Conservation (phyloP, 2,797 vertebrate genomes). For the Sandelia bainsii region DNA sequence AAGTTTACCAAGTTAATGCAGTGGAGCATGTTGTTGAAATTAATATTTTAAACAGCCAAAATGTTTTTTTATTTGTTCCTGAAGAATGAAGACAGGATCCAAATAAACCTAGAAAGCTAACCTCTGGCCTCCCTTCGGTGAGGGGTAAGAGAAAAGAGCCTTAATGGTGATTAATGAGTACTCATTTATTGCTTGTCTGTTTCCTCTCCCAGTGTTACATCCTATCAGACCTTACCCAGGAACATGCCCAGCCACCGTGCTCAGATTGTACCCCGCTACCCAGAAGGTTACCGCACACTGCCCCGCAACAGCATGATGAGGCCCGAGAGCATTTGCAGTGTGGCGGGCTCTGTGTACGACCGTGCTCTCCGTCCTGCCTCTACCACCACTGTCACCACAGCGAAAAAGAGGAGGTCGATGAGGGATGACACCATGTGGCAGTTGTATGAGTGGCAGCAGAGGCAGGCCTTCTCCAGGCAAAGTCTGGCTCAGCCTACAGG, state of each 20-base stretch:
- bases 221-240: constrained; percentile 94
- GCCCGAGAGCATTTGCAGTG: constrained; percentile 90
- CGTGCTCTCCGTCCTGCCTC: constrained; percentile 67
- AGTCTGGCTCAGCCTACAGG: constrained; percentile 74
- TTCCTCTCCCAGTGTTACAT: constrained; percentile 83
- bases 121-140: too few species aligned
- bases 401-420: constrained; percentile 91
- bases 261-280: constrained; percentile 88
- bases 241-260: constrained; percentile 96
- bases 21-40: too few species aligned
- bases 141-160: too few species aligned
- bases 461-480: constrained; percentile 91
- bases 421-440: constrained; percentile 99
- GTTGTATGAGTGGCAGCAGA: constrained; percentile 98
- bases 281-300: constrained; percentile 93
- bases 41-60: too few species aligned
- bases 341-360: constrained; percentile 81
- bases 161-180: neutral
- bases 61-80: too few species aligned
- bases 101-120: too few species aligned
- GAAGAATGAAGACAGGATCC: too few species aligned
- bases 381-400: constrained; percentile 66
- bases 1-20: too few species aligned
- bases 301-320: constrained; percentile 89
- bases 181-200: neutral